Evolutionary conservation across 2,797 vertebrate genomes (phyloP).

Genomic region (Mergus octosetaceus): DNA sequence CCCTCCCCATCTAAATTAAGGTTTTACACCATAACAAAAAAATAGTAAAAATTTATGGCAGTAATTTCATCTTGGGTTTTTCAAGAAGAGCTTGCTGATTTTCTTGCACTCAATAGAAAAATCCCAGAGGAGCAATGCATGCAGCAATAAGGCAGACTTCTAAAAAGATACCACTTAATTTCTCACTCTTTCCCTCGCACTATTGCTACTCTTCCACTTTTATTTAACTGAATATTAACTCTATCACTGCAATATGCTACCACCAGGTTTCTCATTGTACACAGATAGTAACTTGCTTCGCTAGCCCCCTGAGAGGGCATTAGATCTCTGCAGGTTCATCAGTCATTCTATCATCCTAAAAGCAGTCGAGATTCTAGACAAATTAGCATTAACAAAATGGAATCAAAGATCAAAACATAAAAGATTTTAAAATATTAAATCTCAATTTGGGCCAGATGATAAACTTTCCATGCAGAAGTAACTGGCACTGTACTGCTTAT

Average conservation of each 20-base stretch:
- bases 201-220: slow-evolving; percentile 59
- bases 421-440: background rate
- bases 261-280: background rate
- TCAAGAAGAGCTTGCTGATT: slow-evolving; percentile 78
- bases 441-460: background rate
- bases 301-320: background rate
- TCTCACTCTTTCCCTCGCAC: slow-evolving; percentile 68
- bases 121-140: slow-evolving; percentile 77
- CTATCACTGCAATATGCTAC: slow-evolving; percentile 41
- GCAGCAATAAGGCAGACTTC: slow-evolving; percentile 78
- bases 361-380: background rate
- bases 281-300: background rate
- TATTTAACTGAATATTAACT: slow-evolving; percentile 71
- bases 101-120: slow-evolving; percentile 75
- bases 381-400: background rate
- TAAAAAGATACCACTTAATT: slow-evolving; percentile 80
- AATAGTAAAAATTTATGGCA: slow-evolving; percentile 76
- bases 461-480: background rate
- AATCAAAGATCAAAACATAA: background rate
- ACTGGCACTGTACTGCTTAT: background rate
- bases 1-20: slow-evolving; percentile 78
- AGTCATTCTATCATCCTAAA: background rate
- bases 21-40: slow-evolving; percentile 65
- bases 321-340: background rate
- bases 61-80: slow-evolving; percentile 79